Evolutionary conservation across 2,797 vertebrate genomes (phyloP), one percentile per base, ranked within the genome.

Genomic region (Hafferia zeledoni): DNA sequence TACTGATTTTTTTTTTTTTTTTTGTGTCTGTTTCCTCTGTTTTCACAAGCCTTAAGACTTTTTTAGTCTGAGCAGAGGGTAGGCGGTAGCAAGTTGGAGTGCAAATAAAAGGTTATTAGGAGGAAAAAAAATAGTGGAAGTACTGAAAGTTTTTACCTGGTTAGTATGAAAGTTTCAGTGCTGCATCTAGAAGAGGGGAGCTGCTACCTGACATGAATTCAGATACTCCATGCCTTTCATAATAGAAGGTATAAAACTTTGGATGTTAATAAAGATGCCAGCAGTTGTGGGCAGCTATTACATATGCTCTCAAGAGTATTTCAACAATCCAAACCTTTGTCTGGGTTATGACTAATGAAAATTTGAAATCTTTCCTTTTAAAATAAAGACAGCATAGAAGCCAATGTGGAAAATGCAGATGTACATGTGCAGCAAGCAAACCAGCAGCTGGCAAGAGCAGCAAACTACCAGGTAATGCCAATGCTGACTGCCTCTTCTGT

Each of bases 381-480:
- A 90, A 89, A 96, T 97, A 95, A 95, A 99, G 99, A 99, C 91
- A 99, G 98, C 93, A 99, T 99, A 98, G 99, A 99, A 96, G 99
- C 99, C 96, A 99, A 99, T 4, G 99, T 99, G 92, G 99, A 99
- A 97, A 99, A 31, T 41, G 98, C 99, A 27, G 98, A 99, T 3
- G 97, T 98, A 35, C 97, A 98, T 0, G 99, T 99, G 82, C 98
- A 99, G 70, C 98, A 97, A 63, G 99, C 98, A 87, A 99, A 98
- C 64, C 99, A 99, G 92, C 99, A 99, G 89, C 98, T 99, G 47
- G 82, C 98, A 19, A 98, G 98, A 59, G 99, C 99, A 12, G 98
- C 99, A 4, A 96, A 98, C 9, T 98, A 99, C 90, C 99, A 99
- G 99, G 99, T 99, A 98, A 98, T 14, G 14, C 50, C 43, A 47